phyloP scores from a whole-genome alignment of 1,140 invertebrate genomes.

The Orius insidiosus region DNA sequence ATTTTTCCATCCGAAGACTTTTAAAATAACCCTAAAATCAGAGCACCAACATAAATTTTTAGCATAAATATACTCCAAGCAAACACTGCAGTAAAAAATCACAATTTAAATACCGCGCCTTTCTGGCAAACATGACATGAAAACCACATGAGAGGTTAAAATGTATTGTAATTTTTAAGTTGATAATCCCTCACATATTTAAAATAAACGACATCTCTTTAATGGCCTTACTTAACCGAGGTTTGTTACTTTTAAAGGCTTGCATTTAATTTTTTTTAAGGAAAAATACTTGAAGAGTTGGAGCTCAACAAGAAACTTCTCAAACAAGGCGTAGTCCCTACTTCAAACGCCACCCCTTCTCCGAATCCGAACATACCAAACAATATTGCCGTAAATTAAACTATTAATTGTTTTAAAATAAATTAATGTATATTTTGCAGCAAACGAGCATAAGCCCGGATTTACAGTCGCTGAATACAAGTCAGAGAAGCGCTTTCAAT shows the following conservation, averaged over 20 bases:
- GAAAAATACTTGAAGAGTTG: conserved; percentile 82
- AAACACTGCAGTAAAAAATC: too few relatives aligned
- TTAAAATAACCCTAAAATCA: conserved; percentile 57
- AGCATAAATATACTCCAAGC: too few relatives aligned
- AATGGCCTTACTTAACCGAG: too few relatives aligned
- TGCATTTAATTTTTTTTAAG: conserved; percentile 60
- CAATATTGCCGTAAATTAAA: conserved; percentile 12
- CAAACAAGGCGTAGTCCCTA: conserved; percentile 52
- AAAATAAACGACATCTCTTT: too few relatives aligned
- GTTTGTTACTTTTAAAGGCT: conserved; percentile 18
- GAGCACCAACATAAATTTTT: too few relatives aligned
- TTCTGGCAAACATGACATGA: too few relatives aligned
- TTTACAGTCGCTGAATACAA: conserved; percentile 11
- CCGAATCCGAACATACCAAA: conserved; percentile 30
- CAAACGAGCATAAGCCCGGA: not conserved
- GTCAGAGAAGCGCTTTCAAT: conserved; percentile 52
- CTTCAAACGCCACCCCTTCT: conserved; percentile 30
- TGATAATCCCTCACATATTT: too few relatives aligned
- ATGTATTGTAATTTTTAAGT: too few relatives aligned
- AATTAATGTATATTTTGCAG: conserved; percentile 3
- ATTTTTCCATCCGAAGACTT: conserved; percentile 41
- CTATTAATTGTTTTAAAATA: conserved; percentile 2
- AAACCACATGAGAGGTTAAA: too few relatives aligned
- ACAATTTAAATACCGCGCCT: too few relatives aligned
- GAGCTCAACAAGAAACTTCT: conserved; percentile 77